A percentile compares a stretch with the other conserved stretches of the same genome.
Conservation (phyloP, 2,888 invertebrate genomes). For the Drosophila mercatorum region DNA sequence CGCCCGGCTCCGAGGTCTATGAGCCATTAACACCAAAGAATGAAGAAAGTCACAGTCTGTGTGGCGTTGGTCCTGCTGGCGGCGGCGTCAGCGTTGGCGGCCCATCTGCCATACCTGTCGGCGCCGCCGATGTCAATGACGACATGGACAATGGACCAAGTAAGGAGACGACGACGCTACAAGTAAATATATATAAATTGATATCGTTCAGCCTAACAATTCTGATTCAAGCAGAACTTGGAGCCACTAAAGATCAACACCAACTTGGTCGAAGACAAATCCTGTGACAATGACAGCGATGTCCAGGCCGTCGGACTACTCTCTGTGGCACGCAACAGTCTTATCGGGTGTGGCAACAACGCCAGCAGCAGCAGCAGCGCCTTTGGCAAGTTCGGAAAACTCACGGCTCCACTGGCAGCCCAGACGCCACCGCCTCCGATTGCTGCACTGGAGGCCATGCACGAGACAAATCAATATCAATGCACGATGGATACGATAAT, state of each 20-base stretch:
- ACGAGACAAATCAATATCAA: conserved; percentile 69
- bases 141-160: conserved; percentile 72
- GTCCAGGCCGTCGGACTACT: conserved; percentile 50
- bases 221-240: conserved; percentile 50
- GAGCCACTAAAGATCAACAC: conserved; percentile 56
- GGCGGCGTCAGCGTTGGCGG: conserved; percentile 46
- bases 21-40: conserved; percentile 79
- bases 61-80: conserved; percentile 48
- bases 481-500: conserved; percentile 82
- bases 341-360: conserved; percentile 34
- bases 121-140: conserved; percentile 61
- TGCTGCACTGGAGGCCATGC: conserved; percentile 41
- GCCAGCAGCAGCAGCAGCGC: conserved; percentile 32
- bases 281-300: conserved; percentile 62
- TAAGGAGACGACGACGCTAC: conserved; percentile 68
- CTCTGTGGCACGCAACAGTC: conserved; percentile 47
- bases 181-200: conserved; percentile 52
- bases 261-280: conserved; percentile 48
- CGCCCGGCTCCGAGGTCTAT: conserved; percentile 72
- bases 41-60: conserved; percentile 73
- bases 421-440: conserved; percentile 33
- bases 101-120: conserved; percentile 42
- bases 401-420: conserved; percentile 22
- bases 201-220: neutral
- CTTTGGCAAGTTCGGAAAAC: conserved; percentile 68